A percentile compares a stretch with the other conserved stretches of the same genome.
Evolutionary conservation across 1,140 invertebrate species (phyloP).

Genomic region (Drosophila sucinea): DNA sequence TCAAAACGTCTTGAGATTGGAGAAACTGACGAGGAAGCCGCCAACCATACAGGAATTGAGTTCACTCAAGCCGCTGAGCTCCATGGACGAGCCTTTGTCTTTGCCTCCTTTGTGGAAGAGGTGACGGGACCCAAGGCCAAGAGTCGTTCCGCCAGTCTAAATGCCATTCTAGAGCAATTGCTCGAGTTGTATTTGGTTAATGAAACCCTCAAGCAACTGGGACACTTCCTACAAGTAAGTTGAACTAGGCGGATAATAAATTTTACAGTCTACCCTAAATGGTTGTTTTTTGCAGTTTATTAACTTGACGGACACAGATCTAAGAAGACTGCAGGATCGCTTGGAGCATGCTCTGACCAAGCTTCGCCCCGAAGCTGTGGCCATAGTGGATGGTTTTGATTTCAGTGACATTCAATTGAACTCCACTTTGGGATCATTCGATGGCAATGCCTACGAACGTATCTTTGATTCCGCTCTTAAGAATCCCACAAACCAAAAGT

Average conservation of each 20-base stretch:
- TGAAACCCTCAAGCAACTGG: constrained; percentile 88
- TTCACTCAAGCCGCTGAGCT: constrained; percentile 89
- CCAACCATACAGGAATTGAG: constrained; percentile 92
- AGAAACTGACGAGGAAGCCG: constrained; percentile 90
- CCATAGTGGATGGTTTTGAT: constrained; percentile 95
- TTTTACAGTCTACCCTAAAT: too few relatives aligned
- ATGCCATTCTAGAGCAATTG: constrained; percentile 87
- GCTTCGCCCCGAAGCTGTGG: constrained; percentile 93
- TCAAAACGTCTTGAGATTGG: constrained; percentile 85
- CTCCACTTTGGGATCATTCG: constrained; percentile 93
- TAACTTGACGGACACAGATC: constrained; percentile 85
- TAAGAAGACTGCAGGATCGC: constrained; percentile 86
- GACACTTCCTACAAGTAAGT: constrained; percentile 90
- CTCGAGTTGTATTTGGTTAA: constrained; percentile 91
- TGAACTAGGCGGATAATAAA: neutral
- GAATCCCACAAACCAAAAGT: constrained; percentile 92
- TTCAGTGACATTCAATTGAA: constrained; percentile 90
- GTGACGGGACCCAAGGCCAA: constrained; percentile 83
- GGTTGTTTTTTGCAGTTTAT: constrained; percentile 85
- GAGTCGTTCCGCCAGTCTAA: constrained; percentile 83
- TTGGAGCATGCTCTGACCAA: constrained; percentile 87
- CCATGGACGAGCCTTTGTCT: constrained; percentile 90
- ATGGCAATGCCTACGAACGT: constrained; percentile 95
- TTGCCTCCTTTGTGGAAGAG: constrained; percentile 86
- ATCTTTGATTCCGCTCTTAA: constrained; percentile 92